phyloP scores from a whole-genome alignment of 2,797 vertebrate species.

The Labeo calbasu region DNA sequence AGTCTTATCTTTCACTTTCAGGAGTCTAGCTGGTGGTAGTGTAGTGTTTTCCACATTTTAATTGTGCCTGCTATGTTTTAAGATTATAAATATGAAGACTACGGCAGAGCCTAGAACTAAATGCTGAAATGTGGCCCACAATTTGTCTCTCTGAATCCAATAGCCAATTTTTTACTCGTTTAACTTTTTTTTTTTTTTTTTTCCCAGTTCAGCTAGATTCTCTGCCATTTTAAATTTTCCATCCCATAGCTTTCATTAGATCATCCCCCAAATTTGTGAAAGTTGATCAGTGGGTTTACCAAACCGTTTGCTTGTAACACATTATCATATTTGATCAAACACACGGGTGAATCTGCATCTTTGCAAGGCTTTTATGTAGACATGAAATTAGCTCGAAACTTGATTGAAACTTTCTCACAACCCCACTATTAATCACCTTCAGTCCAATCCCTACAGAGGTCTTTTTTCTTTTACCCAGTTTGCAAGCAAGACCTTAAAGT shows the following conservation, averaged over 20 bases:
- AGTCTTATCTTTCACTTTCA: conserved; percentile 23
- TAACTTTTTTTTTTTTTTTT: neutral
- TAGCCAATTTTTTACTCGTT: neutral
- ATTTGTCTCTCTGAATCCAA: neutral
- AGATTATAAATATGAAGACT: neutral
- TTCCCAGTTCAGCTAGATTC: too few species aligned
- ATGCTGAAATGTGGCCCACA: neutral
- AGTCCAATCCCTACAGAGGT: neutral
- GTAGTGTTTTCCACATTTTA: neutral
- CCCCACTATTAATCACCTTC: neutral
- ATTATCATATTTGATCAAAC: neutral
- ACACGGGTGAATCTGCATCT: neutral
- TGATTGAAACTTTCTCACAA: neutral
- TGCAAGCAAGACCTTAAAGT: neutral
- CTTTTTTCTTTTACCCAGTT: neutral
- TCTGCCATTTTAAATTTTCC: neutral
- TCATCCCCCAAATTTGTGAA: neutral
- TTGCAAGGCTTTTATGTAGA: neutral
- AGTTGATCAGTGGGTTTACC: neutral
- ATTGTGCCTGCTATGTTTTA: neutral
- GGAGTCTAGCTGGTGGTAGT: conserved; percentile 7
- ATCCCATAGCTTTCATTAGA: neutral
- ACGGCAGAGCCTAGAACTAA: neutral
- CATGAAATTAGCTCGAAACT: too few species aligned
- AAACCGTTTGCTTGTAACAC: neutral